A percentile compares a stretch with the other conserved stretches of the same genome.
phyloP scores from a whole-genome alignment of 30 jellyfish, hydroid and myxozoan genomes.

The Hydractinia symbiolongicarpus region DNA sequence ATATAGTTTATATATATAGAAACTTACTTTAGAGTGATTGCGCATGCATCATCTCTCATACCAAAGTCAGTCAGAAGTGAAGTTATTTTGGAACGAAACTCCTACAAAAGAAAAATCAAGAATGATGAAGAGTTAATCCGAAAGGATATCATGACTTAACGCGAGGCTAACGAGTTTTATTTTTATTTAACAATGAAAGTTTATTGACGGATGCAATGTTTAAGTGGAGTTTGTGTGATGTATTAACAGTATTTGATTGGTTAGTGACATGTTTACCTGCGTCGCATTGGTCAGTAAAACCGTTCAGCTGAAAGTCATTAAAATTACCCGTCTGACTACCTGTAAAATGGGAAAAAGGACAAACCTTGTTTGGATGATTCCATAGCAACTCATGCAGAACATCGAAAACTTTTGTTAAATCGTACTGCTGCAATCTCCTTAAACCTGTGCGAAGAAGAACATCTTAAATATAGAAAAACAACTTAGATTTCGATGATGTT shows the following conservation, averaged over 20 bases:
- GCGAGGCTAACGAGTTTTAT: too few relatives aligned
- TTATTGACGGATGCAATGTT: too few relatives aligned
- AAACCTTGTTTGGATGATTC: conserved; percentile 77
- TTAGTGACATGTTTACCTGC: too few relatives aligned
- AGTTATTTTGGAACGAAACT: conserved; percentile 49
- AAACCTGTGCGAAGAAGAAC: conserved; percentile 31
- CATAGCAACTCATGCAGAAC: conserved; percentile 54
- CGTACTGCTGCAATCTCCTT: conserved; percentile 29
- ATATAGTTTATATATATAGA: too few relatives aligned
- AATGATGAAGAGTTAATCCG: too few relatives aligned
- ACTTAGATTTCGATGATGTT: too few relatives aligned
- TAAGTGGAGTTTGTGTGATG: too few relatives aligned
- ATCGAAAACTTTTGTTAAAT: conserved; percentile 51
- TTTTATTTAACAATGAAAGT: too few relatives aligned
- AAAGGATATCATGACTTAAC: too few relatives aligned
- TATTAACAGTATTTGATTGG: too few relatives aligned
- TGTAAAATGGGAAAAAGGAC: not conserved
- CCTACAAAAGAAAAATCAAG: conserved; percentile 22
- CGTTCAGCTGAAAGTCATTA: too few relatives aligned
- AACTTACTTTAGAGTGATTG: not conserved
- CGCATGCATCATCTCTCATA: conserved; percentile 49
- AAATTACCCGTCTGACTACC: not conserved
- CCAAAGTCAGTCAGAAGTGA: conserved; percentile 53
- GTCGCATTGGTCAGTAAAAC: too few relatives aligned
- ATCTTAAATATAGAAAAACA: not conserved